A percentile compares a stretch with the other conserved stretches of the same genome.
Conservation (phyloP, 2,113 vertebrate genomes). For the Brienomyrus longianalis region DNA sequence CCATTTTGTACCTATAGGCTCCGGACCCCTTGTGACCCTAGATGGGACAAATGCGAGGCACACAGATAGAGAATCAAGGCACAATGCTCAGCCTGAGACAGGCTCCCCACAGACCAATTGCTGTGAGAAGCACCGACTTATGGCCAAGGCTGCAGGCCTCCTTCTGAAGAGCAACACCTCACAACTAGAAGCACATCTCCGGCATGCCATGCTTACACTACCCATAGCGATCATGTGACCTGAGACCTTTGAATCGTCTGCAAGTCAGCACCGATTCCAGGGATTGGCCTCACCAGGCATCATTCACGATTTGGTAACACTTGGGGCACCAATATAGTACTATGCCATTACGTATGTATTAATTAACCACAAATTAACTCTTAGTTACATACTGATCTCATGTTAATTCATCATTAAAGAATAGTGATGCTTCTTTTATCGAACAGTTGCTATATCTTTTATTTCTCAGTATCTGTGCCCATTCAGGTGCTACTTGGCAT, state of each 20-base stretch:
- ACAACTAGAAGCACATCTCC: neutral
- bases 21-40: neutral
- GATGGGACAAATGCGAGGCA: neutral
- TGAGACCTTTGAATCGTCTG: neutral
- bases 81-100: neutral
- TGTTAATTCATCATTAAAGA: neutral
- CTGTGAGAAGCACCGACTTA: neutral
- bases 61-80: slow-evolving; percentile 33
- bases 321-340: neutral
- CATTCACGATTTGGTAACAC: neutral
- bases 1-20: neutral
- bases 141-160: neutral
- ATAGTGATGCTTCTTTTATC: neutral
- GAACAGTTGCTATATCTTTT: neutral
- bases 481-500: neutral
- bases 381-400: neutral
- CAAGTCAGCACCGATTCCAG: neutral
- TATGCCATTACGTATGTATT: neutral
- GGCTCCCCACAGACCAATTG: neutral
- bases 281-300: neutral
- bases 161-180: neutral
- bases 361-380: neutral
- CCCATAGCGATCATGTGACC: neutral
- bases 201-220: neutral
- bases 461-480: neutral